A percentile compares a stretch with the other conserved stretches of the same genome.
Conservation (phyloP, 1,140 invertebrate species). For the Melitaea cinxia region DNA sequence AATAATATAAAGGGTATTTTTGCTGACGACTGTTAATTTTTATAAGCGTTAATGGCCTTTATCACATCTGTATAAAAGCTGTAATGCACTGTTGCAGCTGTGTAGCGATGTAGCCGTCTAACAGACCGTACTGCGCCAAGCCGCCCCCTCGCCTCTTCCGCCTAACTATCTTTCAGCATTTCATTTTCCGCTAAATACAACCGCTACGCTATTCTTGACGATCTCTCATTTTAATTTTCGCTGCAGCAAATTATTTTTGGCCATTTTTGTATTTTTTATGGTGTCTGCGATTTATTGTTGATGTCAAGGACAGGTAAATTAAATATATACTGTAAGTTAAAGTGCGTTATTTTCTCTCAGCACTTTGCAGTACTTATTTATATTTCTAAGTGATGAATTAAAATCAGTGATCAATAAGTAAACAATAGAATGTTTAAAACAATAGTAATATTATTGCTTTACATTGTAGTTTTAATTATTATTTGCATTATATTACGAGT, state of each 20-base stretch:
- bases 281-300: neutral
- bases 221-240: slow-evolving; percentile 43
- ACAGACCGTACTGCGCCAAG: slow-evolving; percentile 27
- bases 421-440: neutral
- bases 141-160: slow-evolving; percentile 25
- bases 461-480: neutral
- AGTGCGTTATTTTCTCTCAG: no score
- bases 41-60: neutral
- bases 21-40: neutral
- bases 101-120: slow-evolving; percentile 8
- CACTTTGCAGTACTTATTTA: neutral
- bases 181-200: slow-evolving; percentile 47
- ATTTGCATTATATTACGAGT: no score
- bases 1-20: neutral
- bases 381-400: neutral
- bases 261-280: slow-evolving; percentile 14
- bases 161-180: slow-evolving; percentile 43
- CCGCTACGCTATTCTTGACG: slow-evolving; percentile 30
- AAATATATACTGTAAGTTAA: neutral
- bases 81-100: neutral
- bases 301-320: neutral
- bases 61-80: neutral
- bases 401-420: no score
- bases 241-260: slow-evolving; percentile 39
- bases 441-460: neutral